phyloP scores from a whole-genome alignment of 2,888 invertebrate species.

The Branchipolynoe longqiensis region DNA sequence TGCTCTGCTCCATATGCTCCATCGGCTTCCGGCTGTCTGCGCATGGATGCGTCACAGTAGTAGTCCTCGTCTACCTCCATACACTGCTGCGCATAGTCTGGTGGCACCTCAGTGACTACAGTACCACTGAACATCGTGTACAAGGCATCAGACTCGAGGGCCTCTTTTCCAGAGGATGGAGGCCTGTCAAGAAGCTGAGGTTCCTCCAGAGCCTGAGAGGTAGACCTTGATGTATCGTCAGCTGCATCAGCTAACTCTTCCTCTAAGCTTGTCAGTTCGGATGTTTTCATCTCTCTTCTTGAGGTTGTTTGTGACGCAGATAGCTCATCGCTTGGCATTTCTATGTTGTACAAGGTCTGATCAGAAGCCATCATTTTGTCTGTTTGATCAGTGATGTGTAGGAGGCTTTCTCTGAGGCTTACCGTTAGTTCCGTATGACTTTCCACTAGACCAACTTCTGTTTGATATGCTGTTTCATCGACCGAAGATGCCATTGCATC shows the following conservation, averaged over 20 bases:
- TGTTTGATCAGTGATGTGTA: conserved; percentile 66
- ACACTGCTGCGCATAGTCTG: conserved; percentile 56
- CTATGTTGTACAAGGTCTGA: conserved; percentile 81
- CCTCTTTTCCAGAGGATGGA: conserved; percentile 64
- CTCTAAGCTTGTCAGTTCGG: conserved; percentile 77
- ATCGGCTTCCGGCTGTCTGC: conserved; percentile 36
- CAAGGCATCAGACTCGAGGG: conserved; percentile 65
- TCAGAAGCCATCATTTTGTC: conserved; percentile 74
- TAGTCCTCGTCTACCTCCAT: conserved; percentile 55
- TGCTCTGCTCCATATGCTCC: conserved; percentile 69
- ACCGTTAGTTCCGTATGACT: conserved; percentile 66
- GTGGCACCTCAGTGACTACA: conserved; percentile 61
- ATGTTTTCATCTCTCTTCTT: neutral
- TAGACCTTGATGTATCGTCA: neutral
- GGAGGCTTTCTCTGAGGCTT: conserved; percentile 73
- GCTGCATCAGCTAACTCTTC: conserved; percentile 50
- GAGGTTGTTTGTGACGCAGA: conserved; percentile 32
- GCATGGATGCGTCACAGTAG: neutral
- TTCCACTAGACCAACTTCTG: neutral
- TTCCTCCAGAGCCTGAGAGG: conserved; percentile 48
- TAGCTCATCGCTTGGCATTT: conserved; percentile 80
- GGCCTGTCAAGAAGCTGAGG: conserved; percentile 53
- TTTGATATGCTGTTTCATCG: conserved; percentile 35
- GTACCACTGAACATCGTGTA: conserved; percentile 57
- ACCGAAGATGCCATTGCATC: neutral